These are phyloP conservation scores for Leptonema lineaticorne DNA, from an alignment of 1,140 invertebrate species.

Conservation along the genomic window DNA sequence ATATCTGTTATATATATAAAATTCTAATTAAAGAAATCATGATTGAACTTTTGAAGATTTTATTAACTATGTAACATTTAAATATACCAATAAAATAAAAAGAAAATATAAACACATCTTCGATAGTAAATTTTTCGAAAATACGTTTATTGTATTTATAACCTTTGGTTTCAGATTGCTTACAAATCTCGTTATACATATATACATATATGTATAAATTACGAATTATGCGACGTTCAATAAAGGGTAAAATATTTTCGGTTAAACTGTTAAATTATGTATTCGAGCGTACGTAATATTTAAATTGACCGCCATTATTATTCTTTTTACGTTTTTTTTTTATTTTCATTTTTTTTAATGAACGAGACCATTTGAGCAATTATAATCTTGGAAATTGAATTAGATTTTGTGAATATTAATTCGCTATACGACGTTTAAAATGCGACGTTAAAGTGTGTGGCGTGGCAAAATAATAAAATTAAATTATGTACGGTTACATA, in stretches of 20 bases:
- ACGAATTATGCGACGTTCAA: background rate
- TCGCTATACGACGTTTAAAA: background rate
- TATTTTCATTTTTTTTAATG: background rate
- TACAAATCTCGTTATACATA: too few relatives aligned
- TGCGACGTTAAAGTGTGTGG: background rate
- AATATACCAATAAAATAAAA: too few relatives aligned
- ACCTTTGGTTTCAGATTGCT: background rate
- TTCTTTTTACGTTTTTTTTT: too few relatives aligned
- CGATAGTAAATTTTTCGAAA: too few relatives aligned
- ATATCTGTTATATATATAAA: too few relatives aligned
- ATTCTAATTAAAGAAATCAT: too few relatives aligned
- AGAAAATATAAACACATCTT: too few relatives aligned
- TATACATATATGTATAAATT: too few relatives aligned
- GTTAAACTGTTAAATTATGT: background rate
- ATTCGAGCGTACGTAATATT: background rate
- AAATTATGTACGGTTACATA: too few relatives aligned
- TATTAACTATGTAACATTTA: too few relatives aligned
- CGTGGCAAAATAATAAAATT: too few relatives aligned
- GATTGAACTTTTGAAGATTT: too few relatives aligned
- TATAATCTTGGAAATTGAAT: background rate
- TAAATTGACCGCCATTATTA: background rate
- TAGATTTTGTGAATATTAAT: background rate
- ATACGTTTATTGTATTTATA: background rate
- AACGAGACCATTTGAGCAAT: background rate
- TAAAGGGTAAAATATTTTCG: constrained; percentile 2